These are phyloP conservation scores for Hiodon tergisus DNA, from an alignment of 2,113 vertebrate genomes.

Conservation along the genomic window DNA sequence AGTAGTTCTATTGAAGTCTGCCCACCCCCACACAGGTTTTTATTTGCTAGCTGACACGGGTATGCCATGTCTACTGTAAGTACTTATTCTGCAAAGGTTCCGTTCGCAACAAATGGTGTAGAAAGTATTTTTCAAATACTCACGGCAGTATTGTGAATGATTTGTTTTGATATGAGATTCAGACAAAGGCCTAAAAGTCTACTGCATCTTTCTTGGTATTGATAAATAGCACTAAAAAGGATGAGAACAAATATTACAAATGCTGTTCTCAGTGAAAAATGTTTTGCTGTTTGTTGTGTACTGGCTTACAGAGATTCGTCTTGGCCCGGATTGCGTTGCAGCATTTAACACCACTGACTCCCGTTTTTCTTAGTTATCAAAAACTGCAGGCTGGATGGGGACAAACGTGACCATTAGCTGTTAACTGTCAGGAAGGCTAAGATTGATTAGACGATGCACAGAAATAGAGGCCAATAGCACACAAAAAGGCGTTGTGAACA, in stretches of 20 bases:
- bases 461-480: conserved; percentile 20
- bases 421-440: conserved; percentile 30
- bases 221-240: conserved; percentile 50
- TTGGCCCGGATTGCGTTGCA: conserved; percentile 35
- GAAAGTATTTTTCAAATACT: conserved; percentile 15
- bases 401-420: conserved; percentile 42
- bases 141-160: conserved; percentile 16
- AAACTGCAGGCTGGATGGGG: conserved; percentile 43
- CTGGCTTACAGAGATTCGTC: conserved; percentile 53
- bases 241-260: conserved; percentile 48
- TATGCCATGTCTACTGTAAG: neutral
- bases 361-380: conserved; percentile 47
- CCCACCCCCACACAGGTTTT: neutral
- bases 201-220: conserved; percentile 51
- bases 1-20: neutral
- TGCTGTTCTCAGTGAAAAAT: conserved; percentile 52
- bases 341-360: conserved; percentile 52
- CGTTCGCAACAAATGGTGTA: neutral
- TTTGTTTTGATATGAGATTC: conserved; percentile 51
- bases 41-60: neutral
- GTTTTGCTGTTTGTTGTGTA: conserved; percentile 43
- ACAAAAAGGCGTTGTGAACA: conserved; percentile 2
- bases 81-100: neutral
- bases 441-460: conserved; percentile 37
- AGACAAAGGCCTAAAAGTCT: conserved; percentile 55